Evolutionary conservation across 1,140 invertebrate species (phyloP).

Genomic region (Pseudomyrmex dendroicus): DNA sequence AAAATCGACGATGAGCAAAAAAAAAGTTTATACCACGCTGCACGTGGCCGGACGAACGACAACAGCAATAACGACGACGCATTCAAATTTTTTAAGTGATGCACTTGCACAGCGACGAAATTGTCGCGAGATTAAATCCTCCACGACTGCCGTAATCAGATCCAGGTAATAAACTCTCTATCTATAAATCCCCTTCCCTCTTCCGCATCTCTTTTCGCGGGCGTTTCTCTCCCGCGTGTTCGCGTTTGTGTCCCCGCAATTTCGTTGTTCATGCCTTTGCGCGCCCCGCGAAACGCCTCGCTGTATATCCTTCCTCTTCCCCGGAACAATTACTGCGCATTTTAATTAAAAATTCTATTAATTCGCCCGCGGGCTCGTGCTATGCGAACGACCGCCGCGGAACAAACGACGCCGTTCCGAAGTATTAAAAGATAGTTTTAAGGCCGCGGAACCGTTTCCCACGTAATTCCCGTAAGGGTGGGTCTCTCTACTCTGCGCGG

Average conservation of each 20-base stretch:
- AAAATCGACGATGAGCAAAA: slow-evolving; percentile 21
- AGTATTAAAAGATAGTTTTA: slow-evolving; percentile 67
- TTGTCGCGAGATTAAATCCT: slow-evolving; percentile 71
- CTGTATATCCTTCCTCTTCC: slow-evolving; percentile 48
- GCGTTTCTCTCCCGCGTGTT: slow-evolving; percentile 16
- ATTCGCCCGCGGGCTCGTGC: slow-evolving; percentile 50
- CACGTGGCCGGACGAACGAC: neutral
- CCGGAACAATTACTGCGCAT: slow-evolving; percentile 67
- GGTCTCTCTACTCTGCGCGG: neutral
- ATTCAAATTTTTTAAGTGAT: slow-evolving; percentile 69
- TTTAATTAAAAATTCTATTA: slow-evolving; percentile 77
- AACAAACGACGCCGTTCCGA: slow-evolving; percentile 50
- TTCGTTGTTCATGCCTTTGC: slow-evolving; percentile 54
- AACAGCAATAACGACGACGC: slow-evolving; percentile 63
- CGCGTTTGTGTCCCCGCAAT: slow-evolving; percentile 37
- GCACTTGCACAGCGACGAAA: slow-evolving; percentile 52
- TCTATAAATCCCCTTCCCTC: slow-evolving; percentile 55
- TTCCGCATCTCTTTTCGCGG: neutral
- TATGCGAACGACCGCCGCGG: slow-evolving; percentile 40
- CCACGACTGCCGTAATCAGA: slow-evolving; percentile 70
- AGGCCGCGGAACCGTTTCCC: slow-evolving; percentile 38
- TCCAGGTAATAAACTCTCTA: slow-evolving; percentile 73
- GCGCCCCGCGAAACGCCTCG: neutral
- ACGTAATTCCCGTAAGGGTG: slow-evolving; percentile 58
- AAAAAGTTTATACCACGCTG: neutral